Evolutionary conservation across 1,140 invertebrate species (phyloP).

Genomic region (Lordiphosa mommai): DNA sequence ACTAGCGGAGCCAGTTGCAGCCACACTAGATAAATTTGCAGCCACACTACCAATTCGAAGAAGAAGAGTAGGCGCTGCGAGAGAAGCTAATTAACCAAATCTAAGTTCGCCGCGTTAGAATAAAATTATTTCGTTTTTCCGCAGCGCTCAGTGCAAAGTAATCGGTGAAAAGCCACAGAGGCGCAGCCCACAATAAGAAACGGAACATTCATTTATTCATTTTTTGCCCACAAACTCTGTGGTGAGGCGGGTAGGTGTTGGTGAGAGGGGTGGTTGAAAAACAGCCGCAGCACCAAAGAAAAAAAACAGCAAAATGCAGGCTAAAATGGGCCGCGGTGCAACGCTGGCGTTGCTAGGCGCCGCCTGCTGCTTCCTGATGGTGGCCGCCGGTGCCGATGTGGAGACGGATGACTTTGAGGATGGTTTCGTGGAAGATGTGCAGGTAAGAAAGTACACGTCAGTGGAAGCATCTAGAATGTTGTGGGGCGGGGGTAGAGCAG

Average conservation of each 20-base stretch:
- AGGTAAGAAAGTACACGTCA: conserved; percentile 77
- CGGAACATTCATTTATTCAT: neutral
- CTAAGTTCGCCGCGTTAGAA: conserved; percentile 59
- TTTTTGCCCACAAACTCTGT: conserved; percentile 7
- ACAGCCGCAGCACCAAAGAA: conserved; percentile 12
- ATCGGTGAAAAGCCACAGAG: conserved; percentile 47
- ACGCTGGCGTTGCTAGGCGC: conserved; percentile 49
- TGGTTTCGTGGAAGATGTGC: conserved; percentile 69
- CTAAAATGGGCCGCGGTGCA: conserved; percentile 40
- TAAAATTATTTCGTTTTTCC: conserved; percentile 43
- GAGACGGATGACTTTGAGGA: conserved; percentile 66
- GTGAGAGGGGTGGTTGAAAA: conserved; percentile 19
- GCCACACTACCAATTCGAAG: too few species aligned
- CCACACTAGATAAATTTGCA: too few species aligned
- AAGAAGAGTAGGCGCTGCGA: conserved; percentile 56
- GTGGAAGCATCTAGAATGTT: conserved; percentile 32
- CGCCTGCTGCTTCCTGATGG: conserved; percentile 24
- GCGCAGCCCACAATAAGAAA: neutral
- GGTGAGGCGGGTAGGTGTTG: conserved; percentile 17
- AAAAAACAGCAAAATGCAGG: conserved; percentile 45
- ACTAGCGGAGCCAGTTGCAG: too few species aligned
- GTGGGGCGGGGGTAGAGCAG: neutral
- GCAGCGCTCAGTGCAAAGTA: conserved; percentile 39
- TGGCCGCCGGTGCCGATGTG: conserved; percentile 9
- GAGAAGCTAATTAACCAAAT: conserved; percentile 55